Conservation (phyloP, 2,113 vertebrate species). For the Muntiacus muntjak region DNA sequence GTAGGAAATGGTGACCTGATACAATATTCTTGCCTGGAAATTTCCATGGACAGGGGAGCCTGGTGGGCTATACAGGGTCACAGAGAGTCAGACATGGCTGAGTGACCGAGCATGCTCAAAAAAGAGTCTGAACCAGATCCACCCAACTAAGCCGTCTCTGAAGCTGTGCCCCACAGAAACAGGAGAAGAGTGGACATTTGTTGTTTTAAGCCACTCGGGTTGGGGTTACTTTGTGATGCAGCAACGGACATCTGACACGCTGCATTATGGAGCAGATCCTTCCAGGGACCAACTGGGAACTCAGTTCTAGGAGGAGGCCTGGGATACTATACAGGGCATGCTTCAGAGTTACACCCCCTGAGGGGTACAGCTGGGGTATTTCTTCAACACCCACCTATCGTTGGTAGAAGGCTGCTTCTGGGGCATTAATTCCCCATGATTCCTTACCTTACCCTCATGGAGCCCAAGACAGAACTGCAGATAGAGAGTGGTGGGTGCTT, state of each 20-base stretch:
- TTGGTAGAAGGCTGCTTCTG: not conserved
- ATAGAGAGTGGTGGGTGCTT: no score
- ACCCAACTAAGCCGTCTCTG: not conserved
- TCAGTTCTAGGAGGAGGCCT: not conserved
- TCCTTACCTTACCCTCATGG: not conserved
- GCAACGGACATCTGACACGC: not conserved
- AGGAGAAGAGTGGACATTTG: not conserved
- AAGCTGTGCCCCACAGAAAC: not conserved
- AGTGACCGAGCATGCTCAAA: not conserved
- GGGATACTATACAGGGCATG: rapidly evolving
- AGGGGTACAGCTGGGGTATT: not conserved
- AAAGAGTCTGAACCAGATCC: not conserved
- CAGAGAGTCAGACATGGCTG: not conserved
- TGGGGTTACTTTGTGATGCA: not conserved
- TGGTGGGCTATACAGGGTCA: not conserved
- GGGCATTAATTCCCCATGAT: not conserved
- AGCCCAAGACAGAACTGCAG: not conserved
- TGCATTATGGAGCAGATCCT: not conserved
- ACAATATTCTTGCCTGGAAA: not conserved
- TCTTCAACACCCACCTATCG: not conserved
- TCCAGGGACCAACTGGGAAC: not conserved
- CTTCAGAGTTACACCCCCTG: no score
- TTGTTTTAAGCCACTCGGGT: not conserved
- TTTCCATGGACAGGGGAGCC: not conserved
- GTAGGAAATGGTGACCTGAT: not conserved